Percentiles rank a stretch among this genome's conserved stretches.
phyloP scores from a whole-genome alignment of 2,113 vertebrate species.

The Formicarius rufipectus region DNA sequence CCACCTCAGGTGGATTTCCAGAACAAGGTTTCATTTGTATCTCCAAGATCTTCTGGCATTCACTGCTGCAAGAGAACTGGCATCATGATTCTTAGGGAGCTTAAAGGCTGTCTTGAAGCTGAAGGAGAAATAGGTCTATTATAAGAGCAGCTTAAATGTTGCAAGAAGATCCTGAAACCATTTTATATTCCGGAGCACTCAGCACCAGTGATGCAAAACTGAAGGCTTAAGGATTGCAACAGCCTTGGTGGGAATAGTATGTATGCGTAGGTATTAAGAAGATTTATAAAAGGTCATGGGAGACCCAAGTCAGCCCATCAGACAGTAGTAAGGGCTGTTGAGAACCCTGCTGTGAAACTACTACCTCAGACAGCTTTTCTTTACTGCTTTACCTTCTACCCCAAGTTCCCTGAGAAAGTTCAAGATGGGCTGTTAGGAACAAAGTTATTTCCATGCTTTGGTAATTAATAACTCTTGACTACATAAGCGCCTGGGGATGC shows the following conservation, averaged over 20 bases:
- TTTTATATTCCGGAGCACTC: neutral
- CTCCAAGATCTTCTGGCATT: neutral
- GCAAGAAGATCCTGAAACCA: neutral
- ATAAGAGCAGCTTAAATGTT: neutral
- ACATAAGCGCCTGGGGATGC: neutral
- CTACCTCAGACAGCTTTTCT: neutral
- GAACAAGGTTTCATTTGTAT: neutral
- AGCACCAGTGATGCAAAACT: neutral
- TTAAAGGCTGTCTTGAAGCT: neutral
- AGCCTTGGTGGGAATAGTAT: neutral
- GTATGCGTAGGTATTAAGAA: neutral
- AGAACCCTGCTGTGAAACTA: neutral
- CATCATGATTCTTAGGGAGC: neutral
- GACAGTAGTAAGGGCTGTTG: neutral
- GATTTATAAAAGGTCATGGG: conserved; percentile 33
- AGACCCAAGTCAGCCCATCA: neutral
- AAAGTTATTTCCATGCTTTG: neutral
- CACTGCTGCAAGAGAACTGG: neutral
- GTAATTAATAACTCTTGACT: neutral
- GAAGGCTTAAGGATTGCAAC: conserved; percentile 16
- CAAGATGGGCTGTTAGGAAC: neutral
- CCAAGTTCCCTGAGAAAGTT: neutral
- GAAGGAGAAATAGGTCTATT: neutral
- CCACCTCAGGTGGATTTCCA: neutral
- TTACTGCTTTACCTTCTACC: neutral